Conservation (phyloP, 2,113 vertebrate species). For the Orthonyx spaldingii region DNA sequence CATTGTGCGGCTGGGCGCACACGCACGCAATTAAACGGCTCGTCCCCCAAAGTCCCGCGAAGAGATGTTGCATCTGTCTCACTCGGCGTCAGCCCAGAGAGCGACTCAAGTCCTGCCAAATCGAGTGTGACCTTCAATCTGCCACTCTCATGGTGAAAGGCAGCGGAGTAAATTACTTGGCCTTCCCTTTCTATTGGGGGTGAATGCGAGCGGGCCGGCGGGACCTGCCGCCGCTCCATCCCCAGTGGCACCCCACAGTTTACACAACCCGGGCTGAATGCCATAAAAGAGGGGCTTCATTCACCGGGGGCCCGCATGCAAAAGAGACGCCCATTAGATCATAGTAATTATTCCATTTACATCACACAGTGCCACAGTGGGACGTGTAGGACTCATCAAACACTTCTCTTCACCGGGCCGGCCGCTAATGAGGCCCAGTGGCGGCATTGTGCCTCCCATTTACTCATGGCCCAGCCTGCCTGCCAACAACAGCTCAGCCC, state of each 20-base stretch:
- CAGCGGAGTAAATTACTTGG: slow-evolving; percentile 63
- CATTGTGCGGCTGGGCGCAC: background rate
- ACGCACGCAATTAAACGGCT: background rate
- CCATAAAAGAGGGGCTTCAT: slow-evolving; percentile 76
- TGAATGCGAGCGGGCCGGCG: slow-evolving; percentile 65
- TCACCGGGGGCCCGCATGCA: slow-evolving; percentile 70
- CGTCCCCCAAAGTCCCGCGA: background rate
- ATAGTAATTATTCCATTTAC: slow-evolving; percentile 85
- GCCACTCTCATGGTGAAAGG: slow-evolving; percentile 73
- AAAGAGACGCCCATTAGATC: slow-evolving; percentile 83
- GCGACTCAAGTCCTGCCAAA: slow-evolving; percentile 60
- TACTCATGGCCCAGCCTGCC: slow-evolving; percentile 73
- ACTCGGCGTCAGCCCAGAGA: slow-evolving; percentile 24
- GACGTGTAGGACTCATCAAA: slow-evolving; percentile 79
- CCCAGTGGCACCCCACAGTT: slow-evolving; percentile 75
- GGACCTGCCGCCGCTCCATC: slow-evolving; percentile 75
- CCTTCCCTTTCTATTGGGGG: slow-evolving; percentile 68
- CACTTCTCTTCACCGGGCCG: slow-evolving; percentile 69
- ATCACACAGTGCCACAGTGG: slow-evolving; percentile 77
- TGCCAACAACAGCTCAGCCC: slow-evolving; percentile 74
- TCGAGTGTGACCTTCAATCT: slow-evolving; percentile 80
- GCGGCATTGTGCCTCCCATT: slow-evolving; percentile 76
- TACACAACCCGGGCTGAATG: slow-evolving; percentile 70
- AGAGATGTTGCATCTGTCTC: slow-evolving; percentile 58
- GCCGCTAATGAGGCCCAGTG: slow-evolving; percentile 80